phyloP scores from a whole-genome alignment of 2,797 vertebrate genomes.

The Rhabdophis nuchalis region DNA sequence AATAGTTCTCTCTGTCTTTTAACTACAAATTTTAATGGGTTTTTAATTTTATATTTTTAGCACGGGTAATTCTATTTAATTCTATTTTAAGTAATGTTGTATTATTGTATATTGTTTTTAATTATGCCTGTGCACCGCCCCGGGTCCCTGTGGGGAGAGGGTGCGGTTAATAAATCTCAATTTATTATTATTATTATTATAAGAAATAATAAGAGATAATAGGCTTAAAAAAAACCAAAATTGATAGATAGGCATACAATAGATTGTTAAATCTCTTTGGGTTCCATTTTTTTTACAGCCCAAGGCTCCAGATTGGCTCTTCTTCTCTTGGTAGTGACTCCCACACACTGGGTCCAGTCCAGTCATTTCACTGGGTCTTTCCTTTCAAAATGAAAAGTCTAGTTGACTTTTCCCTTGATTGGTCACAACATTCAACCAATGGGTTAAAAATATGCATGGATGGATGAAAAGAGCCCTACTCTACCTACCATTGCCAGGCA shows the following conservation, averaged over 20 bases:
- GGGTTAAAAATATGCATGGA: too few species aligned
- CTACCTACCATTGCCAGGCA: background rate
- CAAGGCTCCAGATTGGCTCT: background rate
- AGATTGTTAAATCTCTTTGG: conserved; percentile 9
- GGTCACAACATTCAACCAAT: background rate
- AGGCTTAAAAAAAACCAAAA: background rate
- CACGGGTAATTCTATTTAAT: too few species aligned
- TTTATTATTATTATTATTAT: too few species aligned
- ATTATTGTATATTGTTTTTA: too few species aligned
- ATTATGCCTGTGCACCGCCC: too few species aligned
- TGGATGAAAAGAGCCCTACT: background rate
- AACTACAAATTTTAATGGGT: too few species aligned
- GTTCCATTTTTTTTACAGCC: background rate
- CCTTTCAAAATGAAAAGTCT: background rate
- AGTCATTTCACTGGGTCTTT: background rate
- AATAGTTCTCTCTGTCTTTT: too few species aligned
- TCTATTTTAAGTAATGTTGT: too few species aligned
- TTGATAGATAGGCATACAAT: background rate
- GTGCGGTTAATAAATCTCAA: too few species aligned
- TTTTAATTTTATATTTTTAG: too few species aligned
- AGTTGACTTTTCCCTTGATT: background rate
- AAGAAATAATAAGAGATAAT: background rate
- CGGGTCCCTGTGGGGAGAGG: too few species aligned
- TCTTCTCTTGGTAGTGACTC: background rate
- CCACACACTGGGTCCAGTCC: background rate